Evolutionary conservation across 1,140 invertebrate genomes (phyloP).

Genomic region (Ridgeia piscesae): DNA sequence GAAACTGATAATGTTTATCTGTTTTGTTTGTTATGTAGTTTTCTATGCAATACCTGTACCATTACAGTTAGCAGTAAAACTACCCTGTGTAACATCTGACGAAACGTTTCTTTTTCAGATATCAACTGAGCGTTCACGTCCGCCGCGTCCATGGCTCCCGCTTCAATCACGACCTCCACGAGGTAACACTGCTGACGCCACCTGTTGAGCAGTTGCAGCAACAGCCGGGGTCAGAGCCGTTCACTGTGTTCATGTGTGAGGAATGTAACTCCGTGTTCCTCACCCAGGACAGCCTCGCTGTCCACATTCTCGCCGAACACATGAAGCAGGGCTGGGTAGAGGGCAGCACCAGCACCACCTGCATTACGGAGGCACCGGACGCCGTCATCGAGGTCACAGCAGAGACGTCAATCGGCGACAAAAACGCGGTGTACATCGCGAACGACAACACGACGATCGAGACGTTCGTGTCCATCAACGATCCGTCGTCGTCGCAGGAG

Average conservation of each 20-base stretch:
- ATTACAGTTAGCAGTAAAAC: neutral
- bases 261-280: conserved; percentile 22
- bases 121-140: conserved; percentile 1
- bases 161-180: conserved; percentile 2
- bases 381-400: neutral
- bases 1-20: too few species aligned
- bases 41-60: neutral
- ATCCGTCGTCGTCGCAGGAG: neutral
- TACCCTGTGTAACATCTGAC: neutral
- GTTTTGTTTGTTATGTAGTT: too few species aligned
- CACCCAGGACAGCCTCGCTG: conserved; percentile 24
- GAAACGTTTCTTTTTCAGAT: neutral
- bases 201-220: neutral
- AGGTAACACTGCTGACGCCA: neutral
- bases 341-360: neutral
- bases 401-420: neutral
- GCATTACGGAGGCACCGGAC: neutral
- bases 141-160: neutral
- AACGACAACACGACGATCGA: neutral
- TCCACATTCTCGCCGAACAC: conserved; percentile 29
- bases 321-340: conserved; percentile 24
- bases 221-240: neutral
- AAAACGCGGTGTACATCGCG: neutral
- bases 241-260: conserved; percentile 20
- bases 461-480: neutral